Evolutionary conservation across 2,797 vertebrate species (phyloP).

Genomic region (Philypnodon macrostomus): DNA sequence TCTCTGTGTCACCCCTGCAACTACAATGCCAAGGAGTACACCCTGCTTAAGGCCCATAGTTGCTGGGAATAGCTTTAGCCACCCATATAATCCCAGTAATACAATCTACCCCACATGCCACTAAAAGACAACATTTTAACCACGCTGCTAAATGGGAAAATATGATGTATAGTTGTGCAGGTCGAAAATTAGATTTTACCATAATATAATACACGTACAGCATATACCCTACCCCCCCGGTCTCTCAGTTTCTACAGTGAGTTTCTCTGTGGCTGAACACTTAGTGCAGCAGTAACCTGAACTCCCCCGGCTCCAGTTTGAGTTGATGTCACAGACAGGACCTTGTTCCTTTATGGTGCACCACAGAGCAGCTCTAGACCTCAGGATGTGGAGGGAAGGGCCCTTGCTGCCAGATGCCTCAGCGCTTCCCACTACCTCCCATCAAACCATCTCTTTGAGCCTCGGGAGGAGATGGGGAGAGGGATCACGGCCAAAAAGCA

Average conservation of each 20-base stretch:
- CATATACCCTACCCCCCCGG: slow-evolving; percentile 17
- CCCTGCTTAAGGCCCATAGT: too few relatives aligned
- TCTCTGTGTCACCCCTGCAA: too few relatives aligned
- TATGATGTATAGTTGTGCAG: too few relatives aligned
- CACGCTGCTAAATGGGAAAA: too few relatives aligned
- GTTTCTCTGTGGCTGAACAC: slow-evolving; percentile 60
- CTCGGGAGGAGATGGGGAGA: slow-evolving; percentile 31
- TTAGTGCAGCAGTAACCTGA: slow-evolving; percentile 60
- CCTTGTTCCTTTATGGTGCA: slow-evolving; percentile 78
- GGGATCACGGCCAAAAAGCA: slow-evolving; percentile 45
- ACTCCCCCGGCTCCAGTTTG: slow-evolving; percentile 30
- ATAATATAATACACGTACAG: slow-evolving; percentile 5
- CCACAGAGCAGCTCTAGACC: slow-evolving; percentile 60
- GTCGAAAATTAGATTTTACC: too few relatives aligned
- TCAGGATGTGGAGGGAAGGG: slow-evolving; percentile 73
- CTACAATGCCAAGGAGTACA: too few relatives aligned
- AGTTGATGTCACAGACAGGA: slow-evolving; percentile 72
- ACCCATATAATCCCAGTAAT: too few relatives aligned
- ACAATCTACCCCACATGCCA: too few relatives aligned
- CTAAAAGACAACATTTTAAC: too few relatives aligned
- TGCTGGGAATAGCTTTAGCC: too few relatives aligned
- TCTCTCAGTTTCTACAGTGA: slow-evolving; percentile 58
- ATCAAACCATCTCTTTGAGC: slow-evolving; percentile 62
- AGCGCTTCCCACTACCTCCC: slow-evolving; percentile 58
- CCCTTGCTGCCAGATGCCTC: slow-evolving; percentile 56